Base-by-base conservation (phyloP, 2,113 vertebrate species). In the Philantomba maxwellii region DNA sequence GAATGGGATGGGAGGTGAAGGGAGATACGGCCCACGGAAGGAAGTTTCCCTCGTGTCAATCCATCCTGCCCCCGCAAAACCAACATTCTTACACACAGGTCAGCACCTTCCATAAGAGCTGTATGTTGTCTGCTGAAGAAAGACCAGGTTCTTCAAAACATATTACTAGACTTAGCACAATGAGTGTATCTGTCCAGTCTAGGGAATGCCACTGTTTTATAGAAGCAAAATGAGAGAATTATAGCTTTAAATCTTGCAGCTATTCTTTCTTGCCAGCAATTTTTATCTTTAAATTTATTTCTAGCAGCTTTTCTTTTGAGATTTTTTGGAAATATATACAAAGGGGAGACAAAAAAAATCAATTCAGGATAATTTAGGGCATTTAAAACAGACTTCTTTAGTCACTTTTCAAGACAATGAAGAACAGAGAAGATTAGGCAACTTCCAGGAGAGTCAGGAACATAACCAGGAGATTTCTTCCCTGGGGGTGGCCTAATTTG, bases 371-470 rank as follows among this genome's bases (percentile, higher is more conserved):
- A 93, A 83, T 87, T 75, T 95, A 92, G 87, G 83, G n/a, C 82
- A 95, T 95, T 98, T 90, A 70, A 75, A 95, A 85, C 13, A 3
- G 75, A 43, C 86, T 96, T 91, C 73, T 94, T 96, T 87, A 92
- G 91, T 87, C 19, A 95, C 81, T 97, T 90, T 92, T 60, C 30
- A 94, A 92, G 88, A 96, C 80, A 96, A 81, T 39, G 53, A 85
- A 62, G 91, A 96, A 95, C 58, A 96, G 45, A 70, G 19, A 64
- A n/a, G 58, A 81, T 90, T 90, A 60, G 66, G 75, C 47, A 85
- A 92, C 73, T 21, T 75, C 82, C 62, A 86, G n/a, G 78, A 88
- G 88, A 88, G 91, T 84, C 28, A 93, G 90, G 77, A 95, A 70
- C 2, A 97, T 49, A 97, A 89, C 15, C 36, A 81, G 84, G 73